Evolutionary conservation across 2,888 invertebrate genomes (phyloP).

Genomic region (Trichacis sp.): DNA sequence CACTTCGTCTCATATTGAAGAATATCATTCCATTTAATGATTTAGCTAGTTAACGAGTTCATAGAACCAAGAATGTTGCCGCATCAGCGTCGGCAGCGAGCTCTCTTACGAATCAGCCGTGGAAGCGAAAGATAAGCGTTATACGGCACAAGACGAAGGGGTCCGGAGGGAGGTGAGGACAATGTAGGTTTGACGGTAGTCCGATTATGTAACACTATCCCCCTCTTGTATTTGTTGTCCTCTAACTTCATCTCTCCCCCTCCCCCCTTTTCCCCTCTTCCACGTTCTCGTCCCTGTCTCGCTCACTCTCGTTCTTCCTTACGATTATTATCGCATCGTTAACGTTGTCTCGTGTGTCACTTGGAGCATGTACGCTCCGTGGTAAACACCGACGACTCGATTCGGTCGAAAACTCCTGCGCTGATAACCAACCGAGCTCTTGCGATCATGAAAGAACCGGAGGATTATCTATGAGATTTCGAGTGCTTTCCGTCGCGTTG

Average conservation of each 20-base stretch:
- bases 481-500: background rate
- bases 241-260: slow-evolving; percentile 16
- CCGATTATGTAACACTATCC: slow-evolving; percentile 42
- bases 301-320: slow-evolving; percentile 32
- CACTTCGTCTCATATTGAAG: background rate
- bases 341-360: slow-evolving; percentile 36
- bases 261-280: slow-evolving; percentile 14
- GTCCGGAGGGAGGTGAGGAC: slow-evolving; percentile 17
- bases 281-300: slow-evolving; percentile 15
- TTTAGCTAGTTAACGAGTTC: slow-evolving; percentile 43
- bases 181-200: slow-evolving; percentile 39
- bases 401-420: no score
- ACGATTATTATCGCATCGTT: slow-evolving; percentile 40
- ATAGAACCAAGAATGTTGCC: slow-evolving; percentile 42
- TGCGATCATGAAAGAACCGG: background rate
- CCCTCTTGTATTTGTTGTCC: slow-evolving; percentile 44
- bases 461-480: background rate
- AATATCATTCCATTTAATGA: slow-evolving; percentile 37
- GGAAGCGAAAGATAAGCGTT: slow-evolving; percentile 31
- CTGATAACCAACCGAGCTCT: no score
- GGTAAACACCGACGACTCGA: slow-evolving; percentile 33
- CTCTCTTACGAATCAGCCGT: slow-evolving; percentile 22
- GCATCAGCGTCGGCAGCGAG: slow-evolving; percentile 23
- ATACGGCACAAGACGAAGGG: slow-evolving; percentile 7
- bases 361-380: slow-evolving; percentile 20